Evolutionary conservation across 2,888 invertebrate genomes (phyloP).

Genomic region (Pomacea canaliculata): DNA sequence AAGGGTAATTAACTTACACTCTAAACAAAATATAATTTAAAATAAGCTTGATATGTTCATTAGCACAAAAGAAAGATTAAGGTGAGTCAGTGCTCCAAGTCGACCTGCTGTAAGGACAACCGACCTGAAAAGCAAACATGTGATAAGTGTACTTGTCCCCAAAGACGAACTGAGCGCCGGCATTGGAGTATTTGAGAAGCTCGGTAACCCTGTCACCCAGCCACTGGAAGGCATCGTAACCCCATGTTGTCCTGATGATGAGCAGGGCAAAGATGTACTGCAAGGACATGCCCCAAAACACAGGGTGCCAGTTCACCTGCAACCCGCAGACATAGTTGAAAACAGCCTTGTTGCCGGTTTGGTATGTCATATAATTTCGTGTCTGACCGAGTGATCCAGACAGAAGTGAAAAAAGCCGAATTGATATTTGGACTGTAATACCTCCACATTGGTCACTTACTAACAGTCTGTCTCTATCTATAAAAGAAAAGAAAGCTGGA

Average conservation of each 20-base stretch:
- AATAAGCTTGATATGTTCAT: no score
- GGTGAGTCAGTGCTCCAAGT: no score
- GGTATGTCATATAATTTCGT: no score
- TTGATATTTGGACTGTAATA: not conserved
- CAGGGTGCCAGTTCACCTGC: slow-evolving; percentile 77
- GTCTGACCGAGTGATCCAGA: no score
- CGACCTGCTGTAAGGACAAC: no score
- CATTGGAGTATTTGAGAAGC: slow-evolving; percentile 83
- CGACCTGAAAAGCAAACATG: slow-evolving; percentile 88
- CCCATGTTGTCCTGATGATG: slow-evolving; percentile 48
- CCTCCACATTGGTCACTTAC: not conserved
- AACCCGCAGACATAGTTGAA: not conserved
- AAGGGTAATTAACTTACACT: no score
- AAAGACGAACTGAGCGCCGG: slow-evolving; percentile 88
- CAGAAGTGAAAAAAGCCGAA: not conserved
- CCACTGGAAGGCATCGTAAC: slow-evolving; percentile 78
- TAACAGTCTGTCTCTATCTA: not conserved
- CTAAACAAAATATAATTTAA: no score
- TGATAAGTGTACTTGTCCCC: slow-evolving; percentile 73
- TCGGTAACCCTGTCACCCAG: slow-evolving; percentile 79
- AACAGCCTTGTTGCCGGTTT: not conserved
- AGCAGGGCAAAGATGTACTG: slow-evolving; percentile 79
- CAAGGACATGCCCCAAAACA: slow-evolving; percentile 82
- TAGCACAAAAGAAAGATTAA: no score
- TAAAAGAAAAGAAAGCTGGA: not conserved